A percentile compares a stretch with the other conserved stretches of the same genome.
Evolutionary conservation across 2,888 invertebrate species (phyloP).

Genomic region (Eumacrocentrus americanus): DNA sequence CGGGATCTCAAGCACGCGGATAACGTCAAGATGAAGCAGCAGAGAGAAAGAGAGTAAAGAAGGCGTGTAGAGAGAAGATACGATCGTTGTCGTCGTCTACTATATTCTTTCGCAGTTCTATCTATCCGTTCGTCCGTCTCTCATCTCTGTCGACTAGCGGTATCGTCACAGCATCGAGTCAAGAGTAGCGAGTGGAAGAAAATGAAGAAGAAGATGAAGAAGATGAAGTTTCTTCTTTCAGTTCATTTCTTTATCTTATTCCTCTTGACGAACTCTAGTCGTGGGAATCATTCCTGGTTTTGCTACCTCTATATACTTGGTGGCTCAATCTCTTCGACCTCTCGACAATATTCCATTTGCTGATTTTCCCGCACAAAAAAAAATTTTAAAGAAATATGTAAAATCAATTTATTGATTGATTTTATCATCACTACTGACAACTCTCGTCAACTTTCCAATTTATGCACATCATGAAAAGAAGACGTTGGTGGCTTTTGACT

Average conservation of each 20-base stretch:
- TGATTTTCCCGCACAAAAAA: too few species aligned
- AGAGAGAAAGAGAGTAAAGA: neutral
- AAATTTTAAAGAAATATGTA: too few species aligned
- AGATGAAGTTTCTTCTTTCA: slow-evolving; percentile 21
- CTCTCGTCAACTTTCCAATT: neutral
- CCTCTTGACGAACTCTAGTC: slow-evolving; percentile 13
- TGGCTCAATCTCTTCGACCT: slow-evolving; percentile 14
- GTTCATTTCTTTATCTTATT: slow-evolving; percentile 15
- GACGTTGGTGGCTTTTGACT: neutral
- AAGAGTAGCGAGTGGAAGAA: neutral
- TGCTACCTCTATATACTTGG: slow-evolving; percentile 15
- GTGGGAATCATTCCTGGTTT: slow-evolving; percentile 27
- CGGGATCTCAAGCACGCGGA: slow-evolving; percentile 29
- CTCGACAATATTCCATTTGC: neutral
- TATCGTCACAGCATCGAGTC: slow-evolving; percentile 21
- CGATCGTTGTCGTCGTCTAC: slow-evolving; percentile 22
- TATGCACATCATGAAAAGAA: neutral
- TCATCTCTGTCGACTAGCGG: slow-evolving; percentile 17
- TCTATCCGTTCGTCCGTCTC: slow-evolving; percentile 21
- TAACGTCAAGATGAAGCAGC: slow-evolving; percentile 18
- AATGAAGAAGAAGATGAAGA: slow-evolving; percentile 6
- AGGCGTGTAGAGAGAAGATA: slow-evolving; percentile 10
- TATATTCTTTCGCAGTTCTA: slow-evolving; percentile 1
- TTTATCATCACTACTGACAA: neutral
- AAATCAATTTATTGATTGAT: neutral